Evolutionary conservation across 2,797 vertebrate species (phyloP).

Genomic region (Phyllotis vaccarum): DNA sequence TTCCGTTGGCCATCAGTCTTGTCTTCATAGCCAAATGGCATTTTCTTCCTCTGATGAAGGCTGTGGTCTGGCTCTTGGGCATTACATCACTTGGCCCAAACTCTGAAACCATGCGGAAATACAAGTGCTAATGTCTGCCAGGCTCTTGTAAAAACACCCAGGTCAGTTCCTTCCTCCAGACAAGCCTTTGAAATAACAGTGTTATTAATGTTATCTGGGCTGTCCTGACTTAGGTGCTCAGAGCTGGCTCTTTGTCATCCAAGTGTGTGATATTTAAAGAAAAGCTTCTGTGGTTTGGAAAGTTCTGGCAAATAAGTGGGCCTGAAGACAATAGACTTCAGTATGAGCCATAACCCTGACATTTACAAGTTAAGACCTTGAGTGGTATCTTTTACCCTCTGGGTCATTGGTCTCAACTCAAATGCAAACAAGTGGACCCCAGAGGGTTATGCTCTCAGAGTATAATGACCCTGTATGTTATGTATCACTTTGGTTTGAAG

Average conservation of each 20-base stretch:
- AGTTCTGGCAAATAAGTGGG: conserved; percentile 28
- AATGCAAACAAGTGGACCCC: too few relatives aligned
- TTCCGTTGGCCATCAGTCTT: neutral
- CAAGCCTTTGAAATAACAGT: conserved; percentile 25
- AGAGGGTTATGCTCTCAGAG: neutral
- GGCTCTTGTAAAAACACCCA: neutral
- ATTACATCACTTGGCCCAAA: neutral
- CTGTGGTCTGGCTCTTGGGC: neutral
- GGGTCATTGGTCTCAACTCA: neutral
- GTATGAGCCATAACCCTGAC: conserved; percentile 50
- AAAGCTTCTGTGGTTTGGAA: conserved; percentile 14
- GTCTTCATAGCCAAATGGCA: neutral
- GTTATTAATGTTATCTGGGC: conserved; percentile 26
- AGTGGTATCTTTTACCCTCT: neutral
- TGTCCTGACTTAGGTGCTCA: neutral
- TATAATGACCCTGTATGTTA: fast-evolving
- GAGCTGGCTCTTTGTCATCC: neutral
- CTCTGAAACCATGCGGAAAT: neutral
- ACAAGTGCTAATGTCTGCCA: neutral
- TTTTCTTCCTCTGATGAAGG: neutral
- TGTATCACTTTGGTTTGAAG: neutral
- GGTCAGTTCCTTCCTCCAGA: conserved; percentile 7
- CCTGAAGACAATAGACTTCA: conserved; percentile 35
- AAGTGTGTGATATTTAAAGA: conserved; percentile 42
- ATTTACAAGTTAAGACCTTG: conserved; percentile 62